A percentile compares a stretch with the other conserved stretches of the same genome.
Evolutionary conservation across 2,888 invertebrate species (phyloP).

Genomic region (Thecocarcelia acutangulata): DNA sequence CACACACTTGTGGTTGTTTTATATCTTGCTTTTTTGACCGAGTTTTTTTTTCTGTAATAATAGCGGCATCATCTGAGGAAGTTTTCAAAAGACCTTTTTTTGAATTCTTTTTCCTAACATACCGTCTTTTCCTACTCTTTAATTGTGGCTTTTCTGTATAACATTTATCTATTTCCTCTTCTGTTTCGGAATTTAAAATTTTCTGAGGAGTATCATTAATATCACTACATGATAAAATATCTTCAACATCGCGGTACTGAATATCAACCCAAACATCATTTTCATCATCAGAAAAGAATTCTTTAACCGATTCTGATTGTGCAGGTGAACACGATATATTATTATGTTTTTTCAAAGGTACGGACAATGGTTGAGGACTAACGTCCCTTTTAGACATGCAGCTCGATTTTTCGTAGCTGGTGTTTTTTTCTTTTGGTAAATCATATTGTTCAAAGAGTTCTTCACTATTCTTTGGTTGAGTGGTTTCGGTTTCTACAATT

Average conservation of each 20-base stretch:
- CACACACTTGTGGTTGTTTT: slow-evolving; percentile 77
- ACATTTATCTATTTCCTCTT: slow-evolving; percentile 13
- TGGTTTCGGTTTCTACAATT: slow-evolving; percentile 69
- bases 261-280: slow-evolving; percentile 36
- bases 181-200: no score
- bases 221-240: slow-evolving; percentile 4
- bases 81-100: slow-evolving; percentile 67
- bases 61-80: slow-evolving; percentile 71
- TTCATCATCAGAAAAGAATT: not conserved
- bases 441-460: slow-evolving; percentile 45
- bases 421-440: slow-evolving; percentile 1
- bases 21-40: slow-evolving; percentile 52
- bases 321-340: not conserved
- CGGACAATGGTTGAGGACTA: slow-evolving; percentile 22
- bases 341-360: slow-evolving; percentile 6
- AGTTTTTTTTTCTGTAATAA: slow-evolving; percentile 62
- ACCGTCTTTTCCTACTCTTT: not conserved
- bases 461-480: not conserved
- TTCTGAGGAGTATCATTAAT: no score
- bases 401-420: no score
- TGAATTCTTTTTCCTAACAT: not conserved
- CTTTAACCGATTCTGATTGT: not conserved
- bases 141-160: not conserved
- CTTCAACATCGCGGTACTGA: slow-evolving; percentile 26
- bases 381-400: not conserved